Evolutionary conservation across 2,888 invertebrate genomes (phyloP).

Genomic region (Crocallis elinguaria): DNA sequence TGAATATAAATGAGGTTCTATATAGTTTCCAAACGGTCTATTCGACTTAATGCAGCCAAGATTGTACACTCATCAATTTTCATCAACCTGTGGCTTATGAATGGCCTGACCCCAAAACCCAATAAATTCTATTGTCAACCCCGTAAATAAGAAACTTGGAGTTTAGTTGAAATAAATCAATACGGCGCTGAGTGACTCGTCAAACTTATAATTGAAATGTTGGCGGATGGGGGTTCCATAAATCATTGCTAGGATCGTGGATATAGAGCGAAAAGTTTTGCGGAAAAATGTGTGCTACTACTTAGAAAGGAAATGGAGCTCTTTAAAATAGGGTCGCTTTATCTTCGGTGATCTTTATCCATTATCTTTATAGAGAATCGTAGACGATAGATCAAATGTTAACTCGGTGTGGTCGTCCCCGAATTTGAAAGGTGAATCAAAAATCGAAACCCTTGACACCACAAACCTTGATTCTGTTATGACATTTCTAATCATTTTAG

Average conservation of each 20-base stretch:
- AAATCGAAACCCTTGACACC: too few species aligned
- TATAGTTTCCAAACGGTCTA: not conserved
- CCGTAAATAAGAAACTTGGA: constrained; percentile 13
- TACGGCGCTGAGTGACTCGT: constrained; percentile 62
- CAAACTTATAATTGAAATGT: constrained; percentile 72
- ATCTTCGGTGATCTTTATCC: too few species aligned
- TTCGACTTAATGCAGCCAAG: not conserved
- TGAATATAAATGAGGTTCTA: too few species aligned
- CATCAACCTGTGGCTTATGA: constrained; percentile 8
- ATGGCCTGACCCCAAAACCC: constrained; percentile 8
- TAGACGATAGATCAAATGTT: too few species aligned
- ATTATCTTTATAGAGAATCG: too few species aligned
- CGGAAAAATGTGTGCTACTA: not conserved
- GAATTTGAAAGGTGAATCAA: too few species aligned
- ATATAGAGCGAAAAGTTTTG: constrained; percentile 9
- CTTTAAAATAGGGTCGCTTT: too few species aligned
- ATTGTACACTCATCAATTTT: constrained; percentile 8
- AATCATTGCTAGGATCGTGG: constrained; percentile 52
- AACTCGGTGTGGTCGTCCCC: too few species aligned
- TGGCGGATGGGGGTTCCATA: constrained; percentile 55
- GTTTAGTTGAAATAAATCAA: constrained; percentile 51
- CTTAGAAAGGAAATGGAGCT: too few species aligned
- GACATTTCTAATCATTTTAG: too few species aligned
- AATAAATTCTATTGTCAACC: constrained; percentile 25
- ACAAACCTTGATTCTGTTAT: too few species aligned